Evolutionary conservation across 2,797 vertebrate species (phyloP), one percentile per base, ranked within the genome.

Genomic region (Protosalanx chinensis): DNA sequence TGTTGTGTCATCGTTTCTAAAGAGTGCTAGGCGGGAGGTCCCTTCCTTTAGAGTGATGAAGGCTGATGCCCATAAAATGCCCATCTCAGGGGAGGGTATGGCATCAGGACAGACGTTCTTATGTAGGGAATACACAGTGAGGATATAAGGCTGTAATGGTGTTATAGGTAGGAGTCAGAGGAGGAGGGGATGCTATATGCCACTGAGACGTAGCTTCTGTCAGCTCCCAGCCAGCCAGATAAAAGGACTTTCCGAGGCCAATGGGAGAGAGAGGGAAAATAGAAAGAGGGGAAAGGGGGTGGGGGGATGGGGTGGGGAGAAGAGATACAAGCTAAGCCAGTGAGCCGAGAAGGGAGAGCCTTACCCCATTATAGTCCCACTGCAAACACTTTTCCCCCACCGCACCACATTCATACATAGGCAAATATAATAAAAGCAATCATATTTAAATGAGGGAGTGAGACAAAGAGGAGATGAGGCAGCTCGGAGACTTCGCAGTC

Each of bases 391-490:
- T 81, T 79, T 23, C 66, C 60, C 20, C 32, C 58, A 60, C 68
- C 67, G 16, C 62, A 62, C 80, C 51, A 59, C 73, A 73, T 84
- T 89, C 70, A 79, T 67, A 72, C 81, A 74, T 76, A 77, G 79
- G 76, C 82, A 81, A 89, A 87, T 62, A 76, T 74, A 84, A 88
- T 80, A 85, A 80, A 83, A 72, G 76, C 70, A 73, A 82, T 73
- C 76, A 81, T 83, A 88, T 88, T 86, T 77, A 88, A 90, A 89
- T 86, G 80, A 86, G 81, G 67, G 73, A 67, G 4, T 70, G 58
- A 77, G 77, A 83, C 78, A 64, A 72, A 78, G 64, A 77, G 70
- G 76, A 75, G 76, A 41, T 60, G 71, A 85, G 85, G 87, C 60
- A n/a, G 76, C 74, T 82, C 7, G 23, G 77, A 76, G 79, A 81